Conservation (phyloP, 2,113 vertebrate species). For the Ophiodon elongatus region DNA sequence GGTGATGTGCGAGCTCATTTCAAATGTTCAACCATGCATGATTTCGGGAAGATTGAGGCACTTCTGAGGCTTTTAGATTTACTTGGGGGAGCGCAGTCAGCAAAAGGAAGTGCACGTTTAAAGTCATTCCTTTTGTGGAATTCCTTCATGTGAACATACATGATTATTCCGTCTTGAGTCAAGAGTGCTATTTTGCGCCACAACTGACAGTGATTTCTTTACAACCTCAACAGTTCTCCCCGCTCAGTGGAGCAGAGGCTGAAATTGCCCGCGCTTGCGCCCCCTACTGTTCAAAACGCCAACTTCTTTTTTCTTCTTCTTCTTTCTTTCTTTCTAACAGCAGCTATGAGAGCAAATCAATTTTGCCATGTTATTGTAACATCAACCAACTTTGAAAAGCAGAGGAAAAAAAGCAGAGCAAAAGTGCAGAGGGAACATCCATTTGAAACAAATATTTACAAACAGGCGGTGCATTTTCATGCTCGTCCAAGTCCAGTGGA, state of each 20-base stretch:
- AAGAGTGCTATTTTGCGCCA: conserved; percentile 15
- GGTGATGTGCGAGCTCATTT: conserved; percentile 96
- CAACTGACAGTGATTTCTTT: conserved; percentile 38
- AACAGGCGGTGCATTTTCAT: not conserved
- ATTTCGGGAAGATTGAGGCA: conserved; percentile 92
- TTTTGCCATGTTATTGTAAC: conserved; percentile 48
- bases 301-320: no score
- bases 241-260: conserved; percentile 5
- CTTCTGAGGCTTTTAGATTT: conserved; percentile 82
- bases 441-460: conserved; percentile 52
- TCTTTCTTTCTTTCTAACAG: conserved; percentile 18
- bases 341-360: conserved; percentile 34
- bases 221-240: conserved; percentile 39
- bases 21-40: conserved; percentile 98
- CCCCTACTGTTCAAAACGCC: conserved; percentile 75
- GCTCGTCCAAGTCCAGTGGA: conserved; percentile 32
- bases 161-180: conserved; percentile 32
- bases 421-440: not conserved
- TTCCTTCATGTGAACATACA: conserved; percentile 39
- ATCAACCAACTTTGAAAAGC: conserved; percentile 23
- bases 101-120: conserved; percentile 63
- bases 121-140: conserved; percentile 43
- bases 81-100: conserved; percentile 58
- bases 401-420: not conserved
- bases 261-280: conserved; percentile 56